Base-by-base conservation (phyloP, 2,113 vertebrate genomes). In the Spea multiplicata region DNA sequence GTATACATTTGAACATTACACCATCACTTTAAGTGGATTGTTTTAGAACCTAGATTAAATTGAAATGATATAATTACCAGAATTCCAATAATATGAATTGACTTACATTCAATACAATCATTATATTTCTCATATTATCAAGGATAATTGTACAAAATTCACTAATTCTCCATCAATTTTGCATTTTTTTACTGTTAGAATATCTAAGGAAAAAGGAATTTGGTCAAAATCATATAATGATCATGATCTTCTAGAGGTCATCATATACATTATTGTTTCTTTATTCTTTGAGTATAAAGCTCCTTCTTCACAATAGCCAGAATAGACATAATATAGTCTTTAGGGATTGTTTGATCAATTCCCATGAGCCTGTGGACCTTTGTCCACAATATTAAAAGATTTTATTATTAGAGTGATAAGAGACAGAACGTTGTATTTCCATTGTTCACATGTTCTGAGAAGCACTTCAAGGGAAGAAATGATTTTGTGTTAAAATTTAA, bases 331-430 rank as follows among this genome's bases (percentile, higher is more conserved):
- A 79, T 73, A 73, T 6, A 3, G 14, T 30, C 46, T 62, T 65
- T 55, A 66, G 66, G 30, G 13, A 57, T 55, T 5, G 70, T 79
- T 73, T 79, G 76, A 79, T 79, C 69, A 44, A n/a, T 64, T 59
- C 44, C 76, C 69, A 30, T 55, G 61, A 79, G 69, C 59, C 55
- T 47, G 47, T 66, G 69, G 76, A 48, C 70, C 70, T 66, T 79
- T 73, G 69, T 79, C 48, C 44, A 55, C n/a, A 55, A 79, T 79
- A 79, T 79, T 79, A 79, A 79, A 73, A 68, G 70, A 45, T 44
- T 50, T 53, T 79, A 66, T 78, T 78, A 78, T 73, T 17, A 66
- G 13, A 72, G 76, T 73, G 49, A 55, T 10, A 47, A 65, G 47
- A 71, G 48, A 53, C 71, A 64, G 7, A 7, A 53, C 52, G 52